Percentiles rank a stretch among this genome's conserved stretches.
Evolutionary conservation across 2,888 invertebrate genomes (phyloP).

Genomic region (Drosophila rubida): DNA sequence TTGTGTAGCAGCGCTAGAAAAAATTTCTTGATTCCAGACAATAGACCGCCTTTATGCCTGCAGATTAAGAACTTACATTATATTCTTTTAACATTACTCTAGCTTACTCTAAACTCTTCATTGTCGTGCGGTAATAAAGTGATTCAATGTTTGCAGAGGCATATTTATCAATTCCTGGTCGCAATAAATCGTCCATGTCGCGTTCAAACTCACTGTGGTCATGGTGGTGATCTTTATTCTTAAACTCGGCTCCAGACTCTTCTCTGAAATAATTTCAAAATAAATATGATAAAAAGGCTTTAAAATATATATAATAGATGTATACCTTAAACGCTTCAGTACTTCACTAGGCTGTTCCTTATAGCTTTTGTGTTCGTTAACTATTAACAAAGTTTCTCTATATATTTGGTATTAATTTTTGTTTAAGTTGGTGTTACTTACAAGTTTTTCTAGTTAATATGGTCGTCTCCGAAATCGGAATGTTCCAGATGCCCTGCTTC

Average conservation of each 20-base stretch:
- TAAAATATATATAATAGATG: background rate
- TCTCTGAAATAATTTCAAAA: slow-evolving; percentile 32
- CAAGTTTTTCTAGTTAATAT: slow-evolving; percentile 1
- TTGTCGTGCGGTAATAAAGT: slow-evolving; percentile 45
- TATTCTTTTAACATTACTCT: too few species aligned
- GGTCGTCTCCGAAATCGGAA: slow-evolving; percentile 29
- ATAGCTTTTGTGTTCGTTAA: background rate
- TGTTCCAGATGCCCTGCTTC: slow-evolving; percentile 65
- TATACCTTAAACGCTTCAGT: slow-evolving; percentile 44
- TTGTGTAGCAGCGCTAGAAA: slow-evolving; percentile 86
- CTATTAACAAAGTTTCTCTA: background rate
- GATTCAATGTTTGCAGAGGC: slow-evolving; percentile 61
- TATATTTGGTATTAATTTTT: background rate
- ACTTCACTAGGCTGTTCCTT: slow-evolving; percentile 40
- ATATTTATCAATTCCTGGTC: slow-evolving; percentile 56
- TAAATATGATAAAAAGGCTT: background rate
- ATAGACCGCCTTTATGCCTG: slow-evolving; percentile 48
- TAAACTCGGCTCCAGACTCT: slow-evolving; percentile 47
- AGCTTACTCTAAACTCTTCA: slow-evolving; percentile 53
- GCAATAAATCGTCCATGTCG: slow-evolving; percentile 56
- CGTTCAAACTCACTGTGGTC: slow-evolving; percentile 34
- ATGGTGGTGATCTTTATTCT: background rate
- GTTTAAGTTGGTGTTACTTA: background rate
- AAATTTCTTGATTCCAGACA: slow-evolving; percentile 87
- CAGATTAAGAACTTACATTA: background rate